Evolutionary conservation across 2,797 vertebrate genomes (phyloP), one percentile per base, ranked within the genome.

Genomic region (Thunnus albacares): DNA sequence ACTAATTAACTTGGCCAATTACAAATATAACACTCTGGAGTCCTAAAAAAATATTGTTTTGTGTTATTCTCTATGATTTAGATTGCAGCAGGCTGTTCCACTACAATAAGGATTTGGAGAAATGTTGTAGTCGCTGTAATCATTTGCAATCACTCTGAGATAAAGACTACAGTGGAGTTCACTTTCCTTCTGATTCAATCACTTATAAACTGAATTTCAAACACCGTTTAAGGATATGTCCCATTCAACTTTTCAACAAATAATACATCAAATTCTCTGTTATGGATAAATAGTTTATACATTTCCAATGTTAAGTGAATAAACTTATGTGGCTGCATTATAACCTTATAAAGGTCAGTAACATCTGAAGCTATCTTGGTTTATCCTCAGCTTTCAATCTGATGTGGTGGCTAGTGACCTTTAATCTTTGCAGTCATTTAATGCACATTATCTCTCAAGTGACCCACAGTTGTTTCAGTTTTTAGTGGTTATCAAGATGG

Each of bases 381-480:
- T 7, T 66, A 6, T 79, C 69, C 4, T 52, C 3, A 18, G 17
- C 38, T 52, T 15, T 58, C 4, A 66, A 11, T 0, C 26, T 38
- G 28, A 49, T 24, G 20, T 30, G 52, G 24, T 43, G 9, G 7
- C 15, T 33, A 28, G 1, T 11, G 76, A 64, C 49, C 63, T 77
- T 75, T 77, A 22, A 71, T 49, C 62, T 83, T 68, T 65, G 63
- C 17, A 41, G 0, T 28, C 20, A 15, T 74, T 66, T 33, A 64
- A 6, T n/a, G 17, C 47, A 77, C 14, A 3, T 59, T 78, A 78
- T 69, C 67, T 69, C 20, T 28, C 52, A 24, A 22, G 5, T 60
- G 53, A 35, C 47, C 51, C 57, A 18, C 41, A 53, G 20, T 5
- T 52, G 24, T 75, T 58, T 75, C 11, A 18, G 49, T 12, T 30